Conservation (phyloP, 2,797 vertebrate species). For the Capromys pilorides region DNA sequence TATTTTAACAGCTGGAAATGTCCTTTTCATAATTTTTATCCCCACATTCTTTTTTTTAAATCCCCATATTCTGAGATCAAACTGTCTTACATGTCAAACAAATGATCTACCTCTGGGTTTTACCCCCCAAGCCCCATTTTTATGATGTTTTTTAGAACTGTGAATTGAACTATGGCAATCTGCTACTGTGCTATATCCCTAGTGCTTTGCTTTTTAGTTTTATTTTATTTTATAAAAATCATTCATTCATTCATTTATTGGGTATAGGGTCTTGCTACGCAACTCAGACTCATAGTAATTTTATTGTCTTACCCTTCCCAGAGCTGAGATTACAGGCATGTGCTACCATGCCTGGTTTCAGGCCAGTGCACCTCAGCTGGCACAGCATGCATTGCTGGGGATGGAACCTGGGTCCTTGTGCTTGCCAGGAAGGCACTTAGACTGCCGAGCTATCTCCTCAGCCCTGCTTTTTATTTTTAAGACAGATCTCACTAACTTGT, state of each 20-base stretch:
- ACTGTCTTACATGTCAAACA: neutral
- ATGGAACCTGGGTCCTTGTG: no score
- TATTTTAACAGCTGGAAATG: neutral
- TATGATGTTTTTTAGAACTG: neutral
- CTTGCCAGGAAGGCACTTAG: no score
- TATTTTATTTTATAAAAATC: no score
- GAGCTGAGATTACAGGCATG: no score
- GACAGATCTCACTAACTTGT: neutral
- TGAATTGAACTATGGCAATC: neutral
- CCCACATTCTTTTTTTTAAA: neutral
- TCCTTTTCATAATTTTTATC: neutral
- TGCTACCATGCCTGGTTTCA: no score
- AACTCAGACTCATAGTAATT: no score
- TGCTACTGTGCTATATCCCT: neutral
- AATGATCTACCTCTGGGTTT: neutral
- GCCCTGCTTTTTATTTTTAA: neutral
- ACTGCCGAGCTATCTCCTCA: no score
- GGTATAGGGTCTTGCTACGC: no score
- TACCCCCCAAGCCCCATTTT: neutral
- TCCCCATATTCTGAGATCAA: neutral
- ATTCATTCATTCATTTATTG: no score
- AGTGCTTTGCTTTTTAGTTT: neutral
- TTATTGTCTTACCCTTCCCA: no score
- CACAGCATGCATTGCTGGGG: no score
- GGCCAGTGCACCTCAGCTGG: no score